Evolutionary conservation across 1,140 invertebrate genomes (phyloP), one percentile per base, ranked within the genome.

Genomic region (Eurosta solidaginis): DNA sequence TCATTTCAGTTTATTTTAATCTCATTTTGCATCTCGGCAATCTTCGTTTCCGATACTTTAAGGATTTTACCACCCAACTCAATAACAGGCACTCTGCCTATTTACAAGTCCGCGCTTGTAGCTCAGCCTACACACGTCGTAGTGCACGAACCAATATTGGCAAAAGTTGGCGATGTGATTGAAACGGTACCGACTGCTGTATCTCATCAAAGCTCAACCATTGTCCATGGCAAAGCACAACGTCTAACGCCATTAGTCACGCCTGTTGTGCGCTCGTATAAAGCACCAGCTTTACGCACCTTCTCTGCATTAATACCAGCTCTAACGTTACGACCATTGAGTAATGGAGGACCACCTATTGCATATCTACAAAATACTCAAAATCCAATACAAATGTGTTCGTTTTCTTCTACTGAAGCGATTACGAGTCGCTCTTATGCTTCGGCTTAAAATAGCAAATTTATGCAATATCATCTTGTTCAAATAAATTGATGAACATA

Each of bases 201-300:
- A 47, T 88, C 86, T 42, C 89, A 88, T 76, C 90, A 90, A 83
- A 90, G 89, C 85, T 91, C 89, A 82, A 88, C 90, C 45, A 86
- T 90, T 76, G 87, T 90, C 74, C 88, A 88, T 77, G 85, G 85
- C 80, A 83, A 83, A n/a, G 85, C 85, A 1, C 85, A 85, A 73
- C 81, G 81, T 68, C 81, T 86, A 40, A 83, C 78, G 79, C 88
- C 83, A 42, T 84, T 83, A 82, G 80, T 82, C 78, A 82, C 84
- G 44, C 85, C 85, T 2, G 79, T 84, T 0, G 25, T 85, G 7
- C 84, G 85, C 78, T 83, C 81, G 40, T 68, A 45, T 44, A 14
- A 25, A n/a, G 82, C 85, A 63, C 47, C 68, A 1, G 77, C 79
- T 9, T 17, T 50, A 12, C 42, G 54, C n/a, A 25, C 73, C 14